Evolutionary conservation across 2,797 vertebrate species (phyloP).

Genomic region (Sebastes cheni): DNA sequence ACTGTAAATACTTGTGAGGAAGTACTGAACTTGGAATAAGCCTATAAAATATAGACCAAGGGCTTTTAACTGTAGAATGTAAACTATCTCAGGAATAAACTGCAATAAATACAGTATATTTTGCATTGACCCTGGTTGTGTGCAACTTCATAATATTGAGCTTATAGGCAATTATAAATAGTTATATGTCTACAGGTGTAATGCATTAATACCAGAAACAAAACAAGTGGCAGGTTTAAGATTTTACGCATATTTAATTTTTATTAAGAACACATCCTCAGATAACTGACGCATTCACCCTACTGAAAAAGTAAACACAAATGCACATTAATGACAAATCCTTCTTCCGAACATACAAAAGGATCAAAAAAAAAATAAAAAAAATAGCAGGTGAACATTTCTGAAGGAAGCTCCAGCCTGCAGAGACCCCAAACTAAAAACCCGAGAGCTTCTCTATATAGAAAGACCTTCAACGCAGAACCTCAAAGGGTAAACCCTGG

Average conservation of each 20-base stretch:
- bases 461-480: slow-evolving; percentile 35
- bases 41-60: neutral
- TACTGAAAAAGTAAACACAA: slow-evolving; percentile 64
- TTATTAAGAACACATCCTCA: slow-evolving; percentile 73
- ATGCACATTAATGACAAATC: slow-evolving; percentile 63
- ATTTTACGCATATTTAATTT: slow-evolving; percentile 55
- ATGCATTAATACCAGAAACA: neutral
- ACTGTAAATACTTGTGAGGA: fast-evolving
- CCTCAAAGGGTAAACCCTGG: slow-evolving; percentile 30
- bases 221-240: neutral
- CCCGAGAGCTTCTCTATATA: slow-evolving; percentile 39
- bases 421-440: slow-evolving; percentile 77
- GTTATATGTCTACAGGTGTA: neutral
- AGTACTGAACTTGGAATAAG: neutral
- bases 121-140: neutral
- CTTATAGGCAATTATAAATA: neutral
- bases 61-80: neutral
- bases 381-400: slow-evolving; percentile 65
- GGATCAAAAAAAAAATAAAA: neutral
- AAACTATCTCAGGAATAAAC: neutral
- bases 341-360: slow-evolving; percentile 51
- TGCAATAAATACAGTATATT: neutral
- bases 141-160: neutral
- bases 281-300: slow-evolving; percentile 54
- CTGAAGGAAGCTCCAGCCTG: slow-evolving; percentile 78